Evolutionary conservation across 2,113 vertebrate species (phyloP).

Genomic region (Coturnix japonica): DNA sequence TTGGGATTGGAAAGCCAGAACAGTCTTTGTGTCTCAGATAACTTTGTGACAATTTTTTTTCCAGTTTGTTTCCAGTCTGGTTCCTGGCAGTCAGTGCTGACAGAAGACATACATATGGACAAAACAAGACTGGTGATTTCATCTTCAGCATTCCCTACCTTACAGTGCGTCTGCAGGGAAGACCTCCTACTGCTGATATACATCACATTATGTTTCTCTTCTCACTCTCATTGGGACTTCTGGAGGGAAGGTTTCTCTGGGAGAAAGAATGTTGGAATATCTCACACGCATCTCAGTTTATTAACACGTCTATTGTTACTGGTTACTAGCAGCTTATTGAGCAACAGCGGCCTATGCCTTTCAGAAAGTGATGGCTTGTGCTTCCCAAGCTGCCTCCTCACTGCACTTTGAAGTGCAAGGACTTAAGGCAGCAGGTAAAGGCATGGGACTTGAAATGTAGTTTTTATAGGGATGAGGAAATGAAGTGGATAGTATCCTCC

Average conservation of each 20-base stretch:
- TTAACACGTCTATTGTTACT: not conserved
- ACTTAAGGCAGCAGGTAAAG: rapidly evolving
- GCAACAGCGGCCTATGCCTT: not conserved
- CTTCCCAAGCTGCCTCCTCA: not conserved
- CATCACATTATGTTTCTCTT: not conserved
- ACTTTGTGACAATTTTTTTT: not conserved
- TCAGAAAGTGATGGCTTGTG: not conserved
- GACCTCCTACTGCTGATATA: not conserved
- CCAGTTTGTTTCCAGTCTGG: not conserved
- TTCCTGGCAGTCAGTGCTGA: not conserved
- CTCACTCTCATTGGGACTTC: not conserved
- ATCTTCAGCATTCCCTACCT: not conserved
- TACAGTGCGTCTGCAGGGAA: rapidly evolving
- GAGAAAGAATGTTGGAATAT: not conserved
- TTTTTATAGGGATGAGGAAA: not conserved
- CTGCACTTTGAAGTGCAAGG: not conserved
- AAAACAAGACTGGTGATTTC: not conserved
- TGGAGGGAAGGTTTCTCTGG: not conserved
- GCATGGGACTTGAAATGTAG: rapidly evolving
- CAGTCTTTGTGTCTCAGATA: not conserved
- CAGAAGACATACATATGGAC: not conserved
- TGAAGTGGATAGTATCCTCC: rapidly evolving
- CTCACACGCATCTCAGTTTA: not conserved
- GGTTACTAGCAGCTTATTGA: not conserved
- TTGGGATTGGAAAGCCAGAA: not conserved